These are phyloP conservation scores for Sander vitreus DNA, from an alignment of 2,113 vertebrate species.

Conservation along the genomic window DNA sequence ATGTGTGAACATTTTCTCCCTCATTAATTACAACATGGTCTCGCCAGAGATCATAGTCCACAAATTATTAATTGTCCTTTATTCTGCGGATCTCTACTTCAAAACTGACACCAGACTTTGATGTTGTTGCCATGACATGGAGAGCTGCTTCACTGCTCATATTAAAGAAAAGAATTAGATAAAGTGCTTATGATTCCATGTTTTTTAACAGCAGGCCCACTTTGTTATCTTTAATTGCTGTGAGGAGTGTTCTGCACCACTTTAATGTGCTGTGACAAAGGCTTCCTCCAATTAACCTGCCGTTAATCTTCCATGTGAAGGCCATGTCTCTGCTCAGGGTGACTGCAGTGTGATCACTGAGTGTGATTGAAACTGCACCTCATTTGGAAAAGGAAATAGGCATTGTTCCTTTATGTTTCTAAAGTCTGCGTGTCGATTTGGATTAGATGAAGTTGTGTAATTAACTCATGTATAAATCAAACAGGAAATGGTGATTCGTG, in stretches of 20 bases:
- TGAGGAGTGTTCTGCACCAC: slow-evolving; percentile 14
- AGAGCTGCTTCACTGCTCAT: slow-evolving; percentile 7
- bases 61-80: slow-evolving; percentile 43
- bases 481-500: neutral
- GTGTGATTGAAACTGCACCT: slow-evolving; percentile 23
- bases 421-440: slow-evolving; percentile 9
- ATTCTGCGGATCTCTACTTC: slow-evolving; percentile 44
- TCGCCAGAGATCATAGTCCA: slow-evolving; percentile 29
- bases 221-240: slow-evolving; percentile 51
- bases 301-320: slow-evolving; percentile 52
- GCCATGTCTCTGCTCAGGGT: slow-evolving; percentile 31
- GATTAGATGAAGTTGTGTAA: slow-evolving; percentile 29
- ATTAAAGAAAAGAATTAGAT: slow-evolving; percentile 41
- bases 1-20: slow-evolving; percentile 33
- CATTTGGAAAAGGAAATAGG: slow-evolving; percentile 4
- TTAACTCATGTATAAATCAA: slow-evolving; percentile 7
- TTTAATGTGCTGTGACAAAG: slow-evolving; percentile 35
- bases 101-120: slow-evolving; percentile 55
- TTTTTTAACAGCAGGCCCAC: slow-evolving; percentile 42
- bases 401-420: slow-evolving; percentile 13
- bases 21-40: slow-evolving; percentile 52
- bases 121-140: slow-evolving; percentile 48
- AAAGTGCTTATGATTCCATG: slow-evolving; percentile 33
- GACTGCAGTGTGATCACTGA: slow-evolving; percentile 40
- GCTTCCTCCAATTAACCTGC: slow-evolving; percentile 59